Percentiles rank a stretch among this genome's conserved stretches.
Conservation (phyloP, 53 echinoderm and acorn worm genomes). For the Mesocentrotus franciscanus region DNA sequence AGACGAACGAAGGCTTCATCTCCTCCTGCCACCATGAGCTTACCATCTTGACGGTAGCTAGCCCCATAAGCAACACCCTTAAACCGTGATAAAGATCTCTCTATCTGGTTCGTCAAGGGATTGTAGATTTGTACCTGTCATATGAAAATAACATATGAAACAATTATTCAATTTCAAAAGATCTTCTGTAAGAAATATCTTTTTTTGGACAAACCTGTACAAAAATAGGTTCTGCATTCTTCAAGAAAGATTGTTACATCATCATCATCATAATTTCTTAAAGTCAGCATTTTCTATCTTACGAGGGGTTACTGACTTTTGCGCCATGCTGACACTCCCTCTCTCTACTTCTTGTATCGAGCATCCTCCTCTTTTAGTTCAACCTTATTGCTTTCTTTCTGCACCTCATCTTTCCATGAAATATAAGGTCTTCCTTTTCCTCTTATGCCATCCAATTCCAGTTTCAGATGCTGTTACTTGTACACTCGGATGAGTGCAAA, state of each 20-base stretch:
- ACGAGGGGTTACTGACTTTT: too few relatives aligned
- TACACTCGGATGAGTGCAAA: too few relatives aligned
- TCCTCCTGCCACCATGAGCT: constrained; percentile 94
- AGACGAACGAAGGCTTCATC: constrained; percentile 84
- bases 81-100: constrained; percentile 85
- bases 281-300: too few relatives aligned
- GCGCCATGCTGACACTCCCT: too few relatives aligned
- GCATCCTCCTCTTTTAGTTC: too few relatives aligned
- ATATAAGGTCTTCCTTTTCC: too few relatives aligned
- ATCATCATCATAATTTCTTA: too few relatives aligned
- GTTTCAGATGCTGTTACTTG: too few relatives aligned
- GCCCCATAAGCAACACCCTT: constrained; percentile 86
- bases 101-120: constrained; percentile 88
- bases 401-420: too few relatives aligned
- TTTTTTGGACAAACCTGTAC: background rate
- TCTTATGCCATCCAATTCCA: too few relatives aligned
- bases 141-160: background rate
- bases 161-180: background rate
- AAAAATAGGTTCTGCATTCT: background rate
- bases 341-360: too few relatives aligned
- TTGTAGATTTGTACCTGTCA: constrained; percentile 91
- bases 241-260: background rate
- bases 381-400: too few relatives aligned
- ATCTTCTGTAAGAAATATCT: background rate
- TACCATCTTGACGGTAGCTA: constrained; percentile 87